Evolutionary conservation across 2,113 vertebrate genomes (phyloP).

Genomic region (Sander vitreus): DNA sequence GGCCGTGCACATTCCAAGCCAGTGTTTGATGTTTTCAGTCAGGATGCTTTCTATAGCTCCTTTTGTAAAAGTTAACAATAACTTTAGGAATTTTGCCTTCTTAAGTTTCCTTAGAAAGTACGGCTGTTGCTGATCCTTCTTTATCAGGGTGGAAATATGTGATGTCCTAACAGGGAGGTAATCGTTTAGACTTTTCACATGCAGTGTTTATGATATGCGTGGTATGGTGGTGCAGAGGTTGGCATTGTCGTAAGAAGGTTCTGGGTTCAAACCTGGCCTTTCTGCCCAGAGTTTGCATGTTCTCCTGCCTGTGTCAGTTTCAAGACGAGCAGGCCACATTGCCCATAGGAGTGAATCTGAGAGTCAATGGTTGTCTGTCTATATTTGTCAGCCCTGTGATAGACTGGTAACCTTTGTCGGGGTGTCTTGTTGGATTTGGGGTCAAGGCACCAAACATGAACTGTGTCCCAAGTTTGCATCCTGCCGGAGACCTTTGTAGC

Average conservation of each 20-base stretch:
- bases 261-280: no score
- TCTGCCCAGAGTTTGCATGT: no score
- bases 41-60: no score
- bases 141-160: neutral
- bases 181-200: no score
- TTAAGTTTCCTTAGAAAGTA: neutral
- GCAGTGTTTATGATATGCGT: no score
- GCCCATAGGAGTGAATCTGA: no score
- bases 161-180: no score
- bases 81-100: no score
- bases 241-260: neutral
- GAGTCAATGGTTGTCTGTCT: neutral
- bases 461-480: neutral
- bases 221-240: neutral
- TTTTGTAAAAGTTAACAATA: neutral
- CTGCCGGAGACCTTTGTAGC: neutral
- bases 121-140: neutral
- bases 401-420: neutral
- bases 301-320: neutral
- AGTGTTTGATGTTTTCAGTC: neutral
- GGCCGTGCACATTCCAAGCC: neutral
- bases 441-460: neutral
- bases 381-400: neutral
- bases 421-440: no score
- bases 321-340: neutral